Evolutionary conservation across 2,797 vertebrate species (phyloP).

Genomic region (Crocodylus rhombifer): DNA sequence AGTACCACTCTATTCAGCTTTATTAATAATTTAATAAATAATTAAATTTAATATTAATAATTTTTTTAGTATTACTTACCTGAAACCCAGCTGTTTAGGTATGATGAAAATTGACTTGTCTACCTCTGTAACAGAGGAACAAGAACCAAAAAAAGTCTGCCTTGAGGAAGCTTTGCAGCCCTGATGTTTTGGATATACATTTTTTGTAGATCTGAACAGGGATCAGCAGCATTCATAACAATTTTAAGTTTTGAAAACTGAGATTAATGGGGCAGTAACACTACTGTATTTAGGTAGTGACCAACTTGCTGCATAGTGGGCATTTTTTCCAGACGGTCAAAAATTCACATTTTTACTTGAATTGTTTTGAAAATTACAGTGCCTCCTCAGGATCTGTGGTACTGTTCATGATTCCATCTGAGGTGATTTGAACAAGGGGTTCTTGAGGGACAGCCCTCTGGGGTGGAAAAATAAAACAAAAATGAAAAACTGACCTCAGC

Average conservation of each 20-base stretch:
- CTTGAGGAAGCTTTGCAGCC: neutral
- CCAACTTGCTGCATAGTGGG: neutral
- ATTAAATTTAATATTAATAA: neutral
- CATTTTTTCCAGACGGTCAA: conserved; percentile 51
- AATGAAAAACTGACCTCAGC: no score
- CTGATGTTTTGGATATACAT: neutral
- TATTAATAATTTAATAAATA: neutral
- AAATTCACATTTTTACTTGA: conserved; percentile 35
- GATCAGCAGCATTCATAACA: neutral
- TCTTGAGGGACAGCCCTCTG: no score
- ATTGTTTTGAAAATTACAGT: conserved; percentile 28
- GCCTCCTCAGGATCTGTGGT: neutral
- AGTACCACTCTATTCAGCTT: neutral
- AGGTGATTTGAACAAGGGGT: no score
- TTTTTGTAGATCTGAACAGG: neutral
- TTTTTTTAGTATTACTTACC: neutral
- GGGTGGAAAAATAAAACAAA: no score
- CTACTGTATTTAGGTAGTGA: conserved; percentile 38
- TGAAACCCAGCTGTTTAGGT: neutral
- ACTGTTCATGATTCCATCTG: no score
- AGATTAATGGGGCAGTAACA: neutral
- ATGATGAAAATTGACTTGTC: neutral
- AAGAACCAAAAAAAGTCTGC: neutral
- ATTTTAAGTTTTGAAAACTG: neutral
- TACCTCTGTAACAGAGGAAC: neutral